A percentile compares a stretch with the other conserved stretches of the same genome.
Evolutionary conservation across 2,113 vertebrate species (phyloP).

Genomic region (Pollachius pollachius): DNA sequence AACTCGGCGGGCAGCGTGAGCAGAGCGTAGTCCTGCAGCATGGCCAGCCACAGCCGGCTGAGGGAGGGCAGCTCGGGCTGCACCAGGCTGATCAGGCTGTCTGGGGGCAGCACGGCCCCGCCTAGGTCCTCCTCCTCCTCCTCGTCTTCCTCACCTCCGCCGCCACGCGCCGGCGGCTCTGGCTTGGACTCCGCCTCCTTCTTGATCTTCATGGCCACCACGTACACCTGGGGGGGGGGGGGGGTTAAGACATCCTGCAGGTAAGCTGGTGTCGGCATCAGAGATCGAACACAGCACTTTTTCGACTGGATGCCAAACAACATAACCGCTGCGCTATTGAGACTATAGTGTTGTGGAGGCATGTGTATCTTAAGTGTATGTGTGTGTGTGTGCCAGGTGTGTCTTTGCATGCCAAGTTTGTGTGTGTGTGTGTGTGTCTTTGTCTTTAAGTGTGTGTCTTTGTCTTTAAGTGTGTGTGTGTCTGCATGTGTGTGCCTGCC

Average conservation of each 20-base stretch:
- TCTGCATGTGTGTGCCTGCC: too few relatives aligned
- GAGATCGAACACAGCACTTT: not conserved
- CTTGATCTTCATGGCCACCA: slow-evolving; percentile 96
- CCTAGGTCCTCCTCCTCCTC: slow-evolving; percentile 80
- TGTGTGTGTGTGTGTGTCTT: too few relatives aligned
- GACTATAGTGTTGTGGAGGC: too few relatives aligned
- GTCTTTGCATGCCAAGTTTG: too few relatives aligned
- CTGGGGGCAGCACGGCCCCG: slow-evolving; percentile 85
- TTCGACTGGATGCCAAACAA: too few relatives aligned
- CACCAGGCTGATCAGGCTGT: slow-evolving; percentile 93
- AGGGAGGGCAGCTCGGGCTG: slow-evolving; percentile 91
- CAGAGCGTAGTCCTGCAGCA: slow-evolving; percentile 92
- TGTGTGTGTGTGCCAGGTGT: too few relatives aligned
- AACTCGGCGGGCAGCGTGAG: slow-evolving; percentile 95
- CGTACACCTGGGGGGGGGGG: slow-evolving; percentile 81
- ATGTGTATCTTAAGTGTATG: too few relatives aligned
- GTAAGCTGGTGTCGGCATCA: not conserved
- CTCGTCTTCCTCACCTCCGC: slow-evolving; percentile 80
- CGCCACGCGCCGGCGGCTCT: slow-evolving; percentile 66
- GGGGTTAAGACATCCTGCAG: not conserved
- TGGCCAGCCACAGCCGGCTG: slow-evolving; percentile 93
- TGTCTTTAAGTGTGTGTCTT: too few relatives aligned
- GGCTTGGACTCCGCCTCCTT: slow-evolving; percentile 87
- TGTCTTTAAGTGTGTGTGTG: too few relatives aligned
- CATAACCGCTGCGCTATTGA: too few relatives aligned